Evolutionary conservation across 2,888 invertebrate species (phyloP).

Genomic region (Chrysomela aeneicollis): DNA sequence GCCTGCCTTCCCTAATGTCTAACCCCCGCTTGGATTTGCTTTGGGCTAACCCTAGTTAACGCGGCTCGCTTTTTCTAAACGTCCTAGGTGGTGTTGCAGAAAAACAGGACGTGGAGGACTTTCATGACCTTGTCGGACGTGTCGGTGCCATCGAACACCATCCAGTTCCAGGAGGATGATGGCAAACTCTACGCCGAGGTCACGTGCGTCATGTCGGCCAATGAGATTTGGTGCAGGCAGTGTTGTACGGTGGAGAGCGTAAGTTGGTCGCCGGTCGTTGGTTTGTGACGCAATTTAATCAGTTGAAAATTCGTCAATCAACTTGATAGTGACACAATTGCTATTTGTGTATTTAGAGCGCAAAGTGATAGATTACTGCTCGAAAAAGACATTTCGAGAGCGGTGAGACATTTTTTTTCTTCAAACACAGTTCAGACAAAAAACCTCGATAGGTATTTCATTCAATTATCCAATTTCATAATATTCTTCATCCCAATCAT

Average conservation of each 20-base stretch:
- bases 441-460: no score
- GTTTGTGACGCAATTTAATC: no score
- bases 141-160: conserved; percentile 57
- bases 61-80: conserved; percentile 33
- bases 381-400: no score
- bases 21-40: conserved; percentile 38
- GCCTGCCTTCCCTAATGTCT: no score
- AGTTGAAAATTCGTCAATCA: no score
- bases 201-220: conserved; percentile 59
- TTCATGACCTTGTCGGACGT: conserved; percentile 45
- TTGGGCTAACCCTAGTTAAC: conserved; percentile 36
- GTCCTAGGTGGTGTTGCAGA: conserved; percentile 58
- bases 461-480: no score
- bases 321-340: no score
- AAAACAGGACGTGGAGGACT: conserved; percentile 46
- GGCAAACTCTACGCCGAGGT: conserved; percentile 61
- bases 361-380: no score
- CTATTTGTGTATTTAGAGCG: no score
- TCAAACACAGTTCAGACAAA: no score
- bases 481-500: no score
- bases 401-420: no score
- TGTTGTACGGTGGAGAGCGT: conserved; percentile 63
- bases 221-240: conserved; percentile 65
- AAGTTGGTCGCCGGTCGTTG: conserved; percentile 46
- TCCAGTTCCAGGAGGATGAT: conserved; percentile 56